A percentile compares a stretch with the other conserved stretches of the same genome.
phyloP scores from a whole-genome alignment of 2,888 invertebrate genomes.

The Fabriciana adippe region DNA sequence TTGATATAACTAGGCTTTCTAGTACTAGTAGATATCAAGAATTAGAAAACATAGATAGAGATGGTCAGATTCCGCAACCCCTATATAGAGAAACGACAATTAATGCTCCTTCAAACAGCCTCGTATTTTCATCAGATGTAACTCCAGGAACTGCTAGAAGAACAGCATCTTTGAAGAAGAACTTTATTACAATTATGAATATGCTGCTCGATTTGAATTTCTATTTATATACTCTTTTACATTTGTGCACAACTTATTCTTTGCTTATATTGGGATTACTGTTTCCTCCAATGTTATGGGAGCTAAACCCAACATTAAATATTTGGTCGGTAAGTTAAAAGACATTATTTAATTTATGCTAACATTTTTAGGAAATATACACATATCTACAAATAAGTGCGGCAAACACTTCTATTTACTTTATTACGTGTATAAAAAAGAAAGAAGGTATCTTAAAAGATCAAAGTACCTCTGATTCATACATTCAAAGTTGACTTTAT shows the following conservation, averaged over 20 bases:
- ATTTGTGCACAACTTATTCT: conserved; percentile 80
- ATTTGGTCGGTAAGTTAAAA: conserved; percentile 68
- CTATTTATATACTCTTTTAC: conserved; percentile 80
- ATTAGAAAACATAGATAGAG: conserved; percentile 69
- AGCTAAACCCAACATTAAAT: conserved; percentile 65
- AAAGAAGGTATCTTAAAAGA: no score
- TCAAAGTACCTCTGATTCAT: no score
- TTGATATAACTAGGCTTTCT: conserved; percentile 57
- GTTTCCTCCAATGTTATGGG: conserved; percentile 80
- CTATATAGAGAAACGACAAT: conserved; percentile 81
- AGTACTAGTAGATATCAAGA: conserved; percentile 67
- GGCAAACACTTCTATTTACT: no score
- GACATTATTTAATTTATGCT: neutral
- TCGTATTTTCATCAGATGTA: conserved; percentile 66
- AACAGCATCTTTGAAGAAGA: conserved; percentile 71
- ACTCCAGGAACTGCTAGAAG: conserved; percentile 69
- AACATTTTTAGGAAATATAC: no score
- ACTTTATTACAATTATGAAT: conserved; percentile 68
- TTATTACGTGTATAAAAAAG: no score
- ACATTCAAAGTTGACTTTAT: no score
- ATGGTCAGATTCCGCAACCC: conserved; percentile 70
- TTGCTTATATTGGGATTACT: conserved; percentile 75
- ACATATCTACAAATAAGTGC: no score
- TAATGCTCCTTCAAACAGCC: conserved; percentile 62
- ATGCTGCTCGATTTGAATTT: conserved; percentile 76